Base-by-base conservation (phyloP, 2,797 vertebrate genomes). In the Eidolon dupreanum region DNA sequence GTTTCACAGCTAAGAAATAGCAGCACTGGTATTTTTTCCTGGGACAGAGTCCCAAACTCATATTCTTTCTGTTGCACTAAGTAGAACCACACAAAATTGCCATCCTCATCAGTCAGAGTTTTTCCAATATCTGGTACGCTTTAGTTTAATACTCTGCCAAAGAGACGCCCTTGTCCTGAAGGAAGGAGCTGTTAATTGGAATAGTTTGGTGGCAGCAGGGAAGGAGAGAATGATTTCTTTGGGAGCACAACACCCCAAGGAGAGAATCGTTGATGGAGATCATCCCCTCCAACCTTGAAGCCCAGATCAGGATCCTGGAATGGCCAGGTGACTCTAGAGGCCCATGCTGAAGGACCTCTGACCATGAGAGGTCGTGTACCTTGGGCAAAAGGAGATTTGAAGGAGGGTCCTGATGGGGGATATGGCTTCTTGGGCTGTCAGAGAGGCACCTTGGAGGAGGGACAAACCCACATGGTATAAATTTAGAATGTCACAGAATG, bases 401-500 rank as follows among this genome's bases (percentile, higher is more conserved):
- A 61, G 2, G 10, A 26, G n/a, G 15, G 24, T 46, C n/a, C 46
- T 46, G 19, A 33, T 31, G 5, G 31, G 51, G 51, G 11, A 16
- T 17, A 0, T 33, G 61, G 33, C 5, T 38, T 74, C 83, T 92
- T 84, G 2, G 10, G 6, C 55, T 15, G n/a, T 89, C 68, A 82
- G 12, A 57, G 57, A 93, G 26, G 24, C 13, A 65, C 49, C 88
- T 79, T 19, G 20, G 79, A 88, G 68, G 73, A 89, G 61, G 89
- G 86, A 61, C 46, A 82, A 57, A 28, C 12, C 66, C 36, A 53
- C 46, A 1, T 43, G 61, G 22, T 22, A 15, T 61, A 63, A 74
- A 71, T 51, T 90, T 83, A 93, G 95, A 92, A 86, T 95, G 95
- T 94, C 97, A 91, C 65, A 74, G 55, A 91, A 91, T 86, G 82